A percentile compares a stretch with the other conserved stretches of the same genome.
These are phyloP conservation scores for Hyppa rectilinea DNA, from an alignment of 2,888 invertebrate species.

Conservation along the genomic window DNA sequence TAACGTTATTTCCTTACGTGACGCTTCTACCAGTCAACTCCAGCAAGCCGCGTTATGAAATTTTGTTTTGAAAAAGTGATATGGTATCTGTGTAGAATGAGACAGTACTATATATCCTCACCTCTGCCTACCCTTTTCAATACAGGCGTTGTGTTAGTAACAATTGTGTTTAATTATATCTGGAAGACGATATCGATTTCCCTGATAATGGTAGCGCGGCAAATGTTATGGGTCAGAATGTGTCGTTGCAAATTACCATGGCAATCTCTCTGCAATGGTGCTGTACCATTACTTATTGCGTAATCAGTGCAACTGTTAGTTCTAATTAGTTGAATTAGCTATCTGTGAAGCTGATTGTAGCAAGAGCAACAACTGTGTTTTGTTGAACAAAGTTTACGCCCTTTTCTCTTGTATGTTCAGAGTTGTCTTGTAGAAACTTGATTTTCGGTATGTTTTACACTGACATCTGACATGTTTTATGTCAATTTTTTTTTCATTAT, in stretches of 20 bases:
- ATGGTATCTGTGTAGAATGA: neutral
- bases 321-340: conserved; percentile 36
- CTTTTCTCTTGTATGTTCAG: conserved; percentile 21
- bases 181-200: conserved; percentile 25
- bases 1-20: too few species aligned
- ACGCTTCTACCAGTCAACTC: too few species aligned
- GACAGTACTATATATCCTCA: too few species aligned
- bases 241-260: conserved; percentile 42
- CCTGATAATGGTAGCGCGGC: neutral
- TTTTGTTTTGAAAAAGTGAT: too few species aligned
- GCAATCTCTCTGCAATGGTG: conserved; percentile 18
- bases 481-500: neutral
- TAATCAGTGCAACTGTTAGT: conserved; percentile 38
- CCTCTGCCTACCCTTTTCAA: neutral
- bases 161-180: conserved; percentile 3
- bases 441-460: conserved; percentile 7
- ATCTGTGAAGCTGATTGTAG: conserved; percentile 25
- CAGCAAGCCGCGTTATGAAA: too few species aligned
- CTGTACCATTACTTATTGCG: conserved; percentile 23
- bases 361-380: conserved; percentile 36
- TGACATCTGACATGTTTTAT: conserved; percentile 6
- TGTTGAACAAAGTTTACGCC: conserved; percentile 34
- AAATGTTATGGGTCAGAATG: conserved; percentile 8
- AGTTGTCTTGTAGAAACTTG: conserved; percentile 31
- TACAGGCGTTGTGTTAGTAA: neutral